Percentiles rank a stretch among this genome's conserved stretches.
phyloP scores from a whole-genome alignment of 2,888 invertebrate species.

The Encarsia formosa region DNA sequence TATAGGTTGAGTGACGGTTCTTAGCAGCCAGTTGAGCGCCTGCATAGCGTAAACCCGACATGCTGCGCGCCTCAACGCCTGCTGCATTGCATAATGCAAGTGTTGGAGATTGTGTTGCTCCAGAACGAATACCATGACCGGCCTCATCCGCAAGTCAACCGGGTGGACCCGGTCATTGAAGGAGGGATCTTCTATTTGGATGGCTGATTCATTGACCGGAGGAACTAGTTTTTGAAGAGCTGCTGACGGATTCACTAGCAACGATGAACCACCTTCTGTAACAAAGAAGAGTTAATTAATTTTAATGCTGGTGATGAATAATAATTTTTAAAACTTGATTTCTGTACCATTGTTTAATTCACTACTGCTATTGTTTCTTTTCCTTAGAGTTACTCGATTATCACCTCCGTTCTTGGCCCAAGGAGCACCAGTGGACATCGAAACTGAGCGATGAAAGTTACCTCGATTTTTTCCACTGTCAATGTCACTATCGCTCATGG shows the following conservation, averaged over 20 bases:
- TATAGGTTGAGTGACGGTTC: slow-evolving; percentile 85
- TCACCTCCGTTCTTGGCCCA: slow-evolving; percentile 59
- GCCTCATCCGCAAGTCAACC: slow-evolving; percentile 66
- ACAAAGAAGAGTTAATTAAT: slow-evolving; percentile 12
- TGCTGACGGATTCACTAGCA: slow-evolving; percentile 85
- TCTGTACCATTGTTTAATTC: slow-evolving; percentile 56
- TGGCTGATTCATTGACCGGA: slow-evolving; percentile 58
- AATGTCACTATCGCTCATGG: slow-evolving; percentile 55
- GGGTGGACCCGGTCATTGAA: slow-evolving; percentile 42
- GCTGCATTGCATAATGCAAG: slow-evolving; percentile 81
- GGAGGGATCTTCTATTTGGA: slow-evolving; percentile 43
- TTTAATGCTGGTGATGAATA: not conserved
- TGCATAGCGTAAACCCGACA: slow-evolving; percentile 86
- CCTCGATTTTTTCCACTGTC: slow-evolving; percentile 56
- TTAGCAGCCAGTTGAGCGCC: slow-evolving; percentile 91
- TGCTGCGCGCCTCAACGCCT: slow-evolving; percentile 75
- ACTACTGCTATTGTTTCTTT: slow-evolving; percentile 68
- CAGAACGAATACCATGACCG: slow-evolving; percentile 83
- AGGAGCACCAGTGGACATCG: slow-evolving; percentile 73
- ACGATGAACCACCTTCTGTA: slow-evolving; percentile 70
- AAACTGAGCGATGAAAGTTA: slow-evolving; percentile 79
- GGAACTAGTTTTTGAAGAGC: slow-evolving; percentile 78
- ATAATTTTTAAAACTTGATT: no score
- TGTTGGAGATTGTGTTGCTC: slow-evolving; percentile 81
- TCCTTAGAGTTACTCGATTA: slow-evolving; percentile 58